Evolutionary conservation across 1,140 invertebrate genomes (phyloP), one percentile per base, ranked within the genome.

Genomic region (Brachionus rubens): DNA sequence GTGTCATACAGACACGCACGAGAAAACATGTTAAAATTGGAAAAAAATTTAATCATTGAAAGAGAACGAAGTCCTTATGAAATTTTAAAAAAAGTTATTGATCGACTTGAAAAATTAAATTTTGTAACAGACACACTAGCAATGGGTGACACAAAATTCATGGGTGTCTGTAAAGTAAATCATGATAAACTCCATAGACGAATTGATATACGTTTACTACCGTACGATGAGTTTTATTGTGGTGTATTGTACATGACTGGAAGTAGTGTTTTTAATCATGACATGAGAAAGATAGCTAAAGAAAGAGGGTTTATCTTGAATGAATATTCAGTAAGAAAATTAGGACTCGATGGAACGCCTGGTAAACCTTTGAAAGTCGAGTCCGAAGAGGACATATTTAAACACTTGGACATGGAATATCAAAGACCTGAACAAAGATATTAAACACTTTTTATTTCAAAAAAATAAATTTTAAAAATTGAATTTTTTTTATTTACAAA

Each of bases 71-170:
- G 48, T 46, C 48, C 72, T 10, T 12, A 50, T 40, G 12, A 26
- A 16, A 76, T 88, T 2, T 82, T 92, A 33, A 88, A 90, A 79
- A 82, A 84, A 70, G 84, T 91, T 46, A 87, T 91, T 0, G 80
- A 86, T 30, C 80, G 80, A 72, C 82, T 92, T 33, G 82, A 89
- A 81, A 83, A 87, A 48, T 83, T 81, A 41, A 79, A 83, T 9
- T 83, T 91, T 0, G 86, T 92, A n/a, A 90, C 87, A 12, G 91
- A 92, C 77, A 89, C 87, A 3, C 86, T 92, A 50, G 91, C 90
- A 52, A 82, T 89, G 33, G 91, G 91, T 40, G 88, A 89, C 50
- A 88, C 88, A 3, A 92, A 92, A 82, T 92, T 91, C 41, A 65
- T 65, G 59, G 59, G 59, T 43, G 59, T 65, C 24, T 65, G 59